Conservation (phyloP, 2,888 invertebrate genomes). For the Lordiphosa andalusiaca region DNA sequence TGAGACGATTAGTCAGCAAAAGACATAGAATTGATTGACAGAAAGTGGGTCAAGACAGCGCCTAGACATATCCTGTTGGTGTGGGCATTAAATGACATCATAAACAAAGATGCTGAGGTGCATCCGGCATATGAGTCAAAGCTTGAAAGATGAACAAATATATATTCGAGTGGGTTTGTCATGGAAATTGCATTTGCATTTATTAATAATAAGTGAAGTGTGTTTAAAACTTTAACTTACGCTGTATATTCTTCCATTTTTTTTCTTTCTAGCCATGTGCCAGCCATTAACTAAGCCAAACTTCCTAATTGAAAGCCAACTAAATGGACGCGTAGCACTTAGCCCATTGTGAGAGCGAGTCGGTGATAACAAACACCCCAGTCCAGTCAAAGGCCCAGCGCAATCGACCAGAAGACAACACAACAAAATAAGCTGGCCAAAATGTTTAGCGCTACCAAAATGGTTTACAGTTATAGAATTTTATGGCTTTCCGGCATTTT, state of each 20-base stretch:
- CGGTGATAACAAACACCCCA: slow-evolving; percentile 35
- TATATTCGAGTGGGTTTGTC: slow-evolving; percentile 24
- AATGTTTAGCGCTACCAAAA: slow-evolving; percentile 75
- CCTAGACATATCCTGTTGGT: slow-evolving; percentile 19
- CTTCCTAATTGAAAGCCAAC: slow-evolving; percentile 68
- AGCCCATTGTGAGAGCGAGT: slow-evolving; percentile 29
- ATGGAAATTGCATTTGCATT: slow-evolving; percentile 24
- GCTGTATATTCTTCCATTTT: slow-evolving; percentile 10
- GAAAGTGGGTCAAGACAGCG: slow-evolving; percentile 24
- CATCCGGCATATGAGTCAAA: not conserved
- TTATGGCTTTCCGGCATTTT: slow-evolving; percentile 79
- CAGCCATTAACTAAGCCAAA: slow-evolving; percentile 58
- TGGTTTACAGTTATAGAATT: slow-evolving; percentile 79
- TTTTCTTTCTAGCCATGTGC: slow-evolving; percentile 59
- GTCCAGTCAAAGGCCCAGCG: slow-evolving; percentile 27
- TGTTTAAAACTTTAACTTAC: too few relatives aligned
- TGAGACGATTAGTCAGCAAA: slow-evolving; percentile 28
- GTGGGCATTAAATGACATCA: slow-evolving; percentile 1
- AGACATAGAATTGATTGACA: slow-evolving; percentile 35
- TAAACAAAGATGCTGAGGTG: slow-evolving; percentile 1
- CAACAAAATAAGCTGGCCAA: slow-evolving; percentile 44
- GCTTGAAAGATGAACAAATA: not conserved
- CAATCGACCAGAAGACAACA: slow-evolving; percentile 14
- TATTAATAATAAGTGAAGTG: too few relatives aligned
- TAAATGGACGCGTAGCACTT: slow-evolving; percentile 66